Conservation (phyloP, 64 coral and sea anemone species). For the Exaiptasia diaphana region DNA sequence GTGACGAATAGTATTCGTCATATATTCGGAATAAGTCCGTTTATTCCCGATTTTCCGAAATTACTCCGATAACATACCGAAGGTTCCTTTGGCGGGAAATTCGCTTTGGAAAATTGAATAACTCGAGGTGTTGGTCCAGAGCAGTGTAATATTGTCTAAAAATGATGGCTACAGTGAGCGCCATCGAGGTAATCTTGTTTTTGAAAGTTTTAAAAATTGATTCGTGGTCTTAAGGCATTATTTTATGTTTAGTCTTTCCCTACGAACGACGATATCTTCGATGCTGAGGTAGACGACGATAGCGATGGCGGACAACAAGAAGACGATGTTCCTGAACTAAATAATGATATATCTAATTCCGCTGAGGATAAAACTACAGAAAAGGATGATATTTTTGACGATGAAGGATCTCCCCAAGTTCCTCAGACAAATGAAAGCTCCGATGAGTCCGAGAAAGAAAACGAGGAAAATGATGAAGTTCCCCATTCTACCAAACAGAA, state of each 20-base stretch:
- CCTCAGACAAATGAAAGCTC: background rate
- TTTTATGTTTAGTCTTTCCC: conserved; percentile 34
- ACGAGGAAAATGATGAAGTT: background rate
- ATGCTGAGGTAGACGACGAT: conserved; percentile 61
- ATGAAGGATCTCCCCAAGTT: background rate
- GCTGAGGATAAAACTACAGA: background rate
- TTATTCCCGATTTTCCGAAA: too few relatives aligned
- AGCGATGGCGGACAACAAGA: conserved; percentile 26
- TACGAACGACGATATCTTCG: conserved; percentile 69
- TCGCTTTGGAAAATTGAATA: background rate
- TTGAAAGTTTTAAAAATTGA: background rate
- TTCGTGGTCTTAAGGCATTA: background rate
- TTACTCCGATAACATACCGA: too few relatives aligned
- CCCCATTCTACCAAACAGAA: background rate
- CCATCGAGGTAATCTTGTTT: conserved; percentile 7
- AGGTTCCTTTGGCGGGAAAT: conserved; percentile 67
- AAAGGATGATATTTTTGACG: conserved; percentile 5
- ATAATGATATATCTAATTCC: background rate
- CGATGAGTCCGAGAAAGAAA: background rate
- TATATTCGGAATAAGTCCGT: too few relatives aligned
- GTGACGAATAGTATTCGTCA: too few relatives aligned
- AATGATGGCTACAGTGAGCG: conserved; percentile 17
- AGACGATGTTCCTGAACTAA: background rate
- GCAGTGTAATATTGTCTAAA: background rate
- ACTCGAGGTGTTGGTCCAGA: background rate